Conservation (phyloP, 1,140 invertebrate species). For the Cydia amplana region DNA sequence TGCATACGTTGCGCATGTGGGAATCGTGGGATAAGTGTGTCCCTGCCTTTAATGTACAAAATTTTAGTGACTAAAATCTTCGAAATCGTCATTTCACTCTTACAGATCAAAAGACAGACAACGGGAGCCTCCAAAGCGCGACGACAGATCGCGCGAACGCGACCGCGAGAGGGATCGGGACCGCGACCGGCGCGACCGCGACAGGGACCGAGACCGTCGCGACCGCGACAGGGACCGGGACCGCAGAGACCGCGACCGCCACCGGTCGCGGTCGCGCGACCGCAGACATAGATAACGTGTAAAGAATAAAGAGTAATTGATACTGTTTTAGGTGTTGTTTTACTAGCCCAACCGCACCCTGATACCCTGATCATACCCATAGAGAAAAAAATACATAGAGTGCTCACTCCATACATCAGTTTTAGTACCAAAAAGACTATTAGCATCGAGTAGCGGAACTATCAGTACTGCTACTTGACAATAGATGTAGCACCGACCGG, state of each 20-base stretch:
- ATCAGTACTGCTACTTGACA: too few relatives aligned
- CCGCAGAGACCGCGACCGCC: slow-evolving; percentile 58
- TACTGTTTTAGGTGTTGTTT: slow-evolving; percentile 38
- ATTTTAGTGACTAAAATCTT: too few relatives aligned
- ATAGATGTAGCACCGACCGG: too few relatives aligned
- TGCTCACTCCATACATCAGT: too few relatives aligned
- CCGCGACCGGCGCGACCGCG: slow-evolving; percentile 41
- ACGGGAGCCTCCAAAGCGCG: slow-evolving; percentile 43
- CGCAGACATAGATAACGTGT: slow-evolving; percentile 67
- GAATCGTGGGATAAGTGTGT: too few relatives aligned
- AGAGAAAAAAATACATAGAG: too few relatives aligned
- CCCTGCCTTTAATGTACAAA: too few relatives aligned
- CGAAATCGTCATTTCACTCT: slow-evolving; percentile 14
- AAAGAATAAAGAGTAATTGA: slow-evolving; percentile 24
- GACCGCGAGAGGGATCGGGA: slow-evolving; percentile 52
- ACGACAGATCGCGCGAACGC: slow-evolving; percentile 61
- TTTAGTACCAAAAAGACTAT: too few relatives aligned
- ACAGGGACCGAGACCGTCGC: slow-evolving; percentile 44
- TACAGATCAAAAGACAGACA: slow-evolving; percentile 64
- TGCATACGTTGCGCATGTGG: too few relatives aligned
- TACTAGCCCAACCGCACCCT: not conserved
- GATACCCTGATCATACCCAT: too few relatives aligned
- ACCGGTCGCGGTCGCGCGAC: slow-evolving; percentile 64
- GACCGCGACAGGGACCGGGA: slow-evolving; percentile 52
- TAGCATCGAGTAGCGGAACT: too few relatives aligned